A percentile compares a stretch with the other conserved stretches of the same genome.
These are phyloP conservation scores for Anolis apletophallus DNA, from an alignment of 2,797 vertebrate genomes.

Conservation along the genomic window DNA sequence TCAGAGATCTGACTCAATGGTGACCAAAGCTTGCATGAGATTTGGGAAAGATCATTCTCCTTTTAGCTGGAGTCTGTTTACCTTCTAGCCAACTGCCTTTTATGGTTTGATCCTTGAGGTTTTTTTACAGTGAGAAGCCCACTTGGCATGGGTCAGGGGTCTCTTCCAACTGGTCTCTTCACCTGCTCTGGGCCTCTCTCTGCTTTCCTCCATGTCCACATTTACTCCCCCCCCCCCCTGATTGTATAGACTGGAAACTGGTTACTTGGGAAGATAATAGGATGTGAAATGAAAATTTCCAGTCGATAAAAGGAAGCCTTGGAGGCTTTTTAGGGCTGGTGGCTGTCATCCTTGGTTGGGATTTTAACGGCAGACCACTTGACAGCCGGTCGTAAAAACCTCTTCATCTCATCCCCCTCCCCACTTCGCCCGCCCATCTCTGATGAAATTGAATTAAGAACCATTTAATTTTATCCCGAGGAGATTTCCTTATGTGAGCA, in stretches of 20 bases:
- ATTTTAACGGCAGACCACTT: slow-evolving; percentile 66
- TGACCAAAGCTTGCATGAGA: not conserved
- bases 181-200: not conserved
- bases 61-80: not conserved
- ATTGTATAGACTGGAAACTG: slow-evolving; percentile 18
- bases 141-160: not conserved
- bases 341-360: slow-evolving; percentile 66
- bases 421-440: slow-evolving; percentile 16
- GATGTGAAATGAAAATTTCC: slow-evolving; percentile 58
- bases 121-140: not conserved
- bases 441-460: slow-evolving; percentile 56
- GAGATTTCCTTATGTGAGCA: slow-evolving; percentile 45
- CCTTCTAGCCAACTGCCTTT: not conserved
- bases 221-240: slow-evolving; percentile 46
- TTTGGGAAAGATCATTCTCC: not conserved
- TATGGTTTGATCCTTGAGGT: not conserved
- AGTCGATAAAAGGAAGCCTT: slow-evolving; percentile 68
- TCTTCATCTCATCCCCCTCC: slow-evolving; percentile 20
- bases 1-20: not conserved
- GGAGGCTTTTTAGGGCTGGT: slow-evolving; percentile 65
- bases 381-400: slow-evolving; percentile 66
- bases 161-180: slow-evolving; percentile 32
- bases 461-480: slow-evolving; percentile 53
- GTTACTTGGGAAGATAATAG: slow-evolving; percentile 65
- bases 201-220: not conserved